Evolutionary conservation across 1,140 invertebrate species (phyloP).

Genomic region (Saxidomus purpurata): DNA sequence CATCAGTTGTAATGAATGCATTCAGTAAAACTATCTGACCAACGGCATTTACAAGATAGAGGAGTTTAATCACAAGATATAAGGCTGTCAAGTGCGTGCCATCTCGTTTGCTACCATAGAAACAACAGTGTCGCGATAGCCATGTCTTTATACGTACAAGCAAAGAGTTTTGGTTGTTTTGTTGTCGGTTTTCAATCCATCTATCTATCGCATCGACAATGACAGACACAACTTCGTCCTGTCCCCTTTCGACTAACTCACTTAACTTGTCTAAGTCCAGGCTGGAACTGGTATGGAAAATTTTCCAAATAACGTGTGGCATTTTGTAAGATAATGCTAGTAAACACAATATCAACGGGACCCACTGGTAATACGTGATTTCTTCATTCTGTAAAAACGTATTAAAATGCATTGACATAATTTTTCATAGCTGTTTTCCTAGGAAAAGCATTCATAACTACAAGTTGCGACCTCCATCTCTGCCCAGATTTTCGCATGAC

Average conservation of each 20-base stretch:
- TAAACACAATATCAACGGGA: conserved; percentile 97
- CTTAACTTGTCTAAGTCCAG: conserved; percentile 87
- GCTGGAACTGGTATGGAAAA: conserved; percentile 72
- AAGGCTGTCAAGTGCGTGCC: conserved; percentile 82
- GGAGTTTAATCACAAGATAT: conserved; percentile 83
- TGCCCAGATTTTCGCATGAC: no score
- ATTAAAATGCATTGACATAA: background rate
- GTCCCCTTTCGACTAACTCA: conserved; percentile 82
- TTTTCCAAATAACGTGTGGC: conserved; percentile 89
- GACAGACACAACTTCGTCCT: conserved; percentile 77
- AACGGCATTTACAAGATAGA: conserved; percentile 82
- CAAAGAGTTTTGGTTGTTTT: conserved; percentile 76
- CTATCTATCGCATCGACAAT: conserved; percentile 80
- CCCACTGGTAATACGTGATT: conserved; percentile 77
- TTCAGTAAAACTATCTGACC: conserved; percentile 73
- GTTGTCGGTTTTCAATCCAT: conserved; percentile 79
- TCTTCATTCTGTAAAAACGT: conserved; percentile 87
- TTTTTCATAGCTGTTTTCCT: no score
- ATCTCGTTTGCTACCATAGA: conserved; percentile 85
- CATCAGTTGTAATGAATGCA: conserved; percentile 79
- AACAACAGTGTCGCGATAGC: conserved; percentile 72
- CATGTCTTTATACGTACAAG: conserved; percentile 75
- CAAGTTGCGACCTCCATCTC: no score
- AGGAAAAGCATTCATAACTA: no score
- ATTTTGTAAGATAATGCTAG: conserved; percentile 97